A percentile compares a stretch with the other conserved stretches of the same genome.
phyloP scores from a whole-genome alignment of 2,113 vertebrate species.

The Nothobranchius kuhntae region DNA sequence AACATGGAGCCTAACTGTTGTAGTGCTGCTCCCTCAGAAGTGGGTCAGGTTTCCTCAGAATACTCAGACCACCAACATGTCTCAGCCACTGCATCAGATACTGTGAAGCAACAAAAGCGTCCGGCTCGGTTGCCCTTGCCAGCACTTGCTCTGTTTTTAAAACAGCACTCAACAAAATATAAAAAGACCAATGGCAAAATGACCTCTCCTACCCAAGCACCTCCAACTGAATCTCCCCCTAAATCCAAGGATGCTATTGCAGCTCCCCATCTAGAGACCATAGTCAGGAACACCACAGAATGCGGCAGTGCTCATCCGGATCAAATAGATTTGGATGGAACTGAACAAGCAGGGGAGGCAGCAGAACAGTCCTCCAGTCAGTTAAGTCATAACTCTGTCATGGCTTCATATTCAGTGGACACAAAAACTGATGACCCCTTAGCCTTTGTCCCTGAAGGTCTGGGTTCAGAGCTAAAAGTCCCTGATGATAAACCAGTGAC shows the following conservation, averaged over 20 bases:
- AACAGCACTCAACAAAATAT: slow-evolving; percentile 70
- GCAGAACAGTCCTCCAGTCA: background rate
- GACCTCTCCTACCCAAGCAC: background rate
- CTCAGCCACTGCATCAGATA: background rate
- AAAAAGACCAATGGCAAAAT: slow-evolving; percentile 48
- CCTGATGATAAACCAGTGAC: slow-evolving; percentile 23
- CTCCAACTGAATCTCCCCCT: background rate
- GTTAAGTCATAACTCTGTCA: background rate
- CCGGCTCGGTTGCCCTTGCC: slow-evolving; percentile 69
- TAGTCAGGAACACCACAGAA: background rate
- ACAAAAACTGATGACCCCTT: background rate
- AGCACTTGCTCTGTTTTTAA: slow-evolving; percentile 75
- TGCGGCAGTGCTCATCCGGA: too few relatives aligned
- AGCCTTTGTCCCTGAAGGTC: slow-evolving; percentile 1
- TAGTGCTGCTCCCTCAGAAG: background rate
- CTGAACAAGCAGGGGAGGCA: background rate
- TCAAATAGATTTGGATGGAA: background rate
- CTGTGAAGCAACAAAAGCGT: slow-evolving; percentile 50
- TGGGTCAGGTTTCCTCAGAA: slow-evolving; percentile 2
- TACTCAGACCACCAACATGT: background rate
- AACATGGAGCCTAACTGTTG: background rate
- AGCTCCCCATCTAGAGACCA: background rate
- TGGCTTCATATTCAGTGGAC: background rate
- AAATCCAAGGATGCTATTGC: slow-evolving; percentile 14
- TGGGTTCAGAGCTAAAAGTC: background rate